A percentile compares a stretch with the other conserved stretches of the same genome.
Evolutionary conservation across 2,797 vertebrate species (phyloP).

Genomic region (Neosalanx taihuensis): DNA sequence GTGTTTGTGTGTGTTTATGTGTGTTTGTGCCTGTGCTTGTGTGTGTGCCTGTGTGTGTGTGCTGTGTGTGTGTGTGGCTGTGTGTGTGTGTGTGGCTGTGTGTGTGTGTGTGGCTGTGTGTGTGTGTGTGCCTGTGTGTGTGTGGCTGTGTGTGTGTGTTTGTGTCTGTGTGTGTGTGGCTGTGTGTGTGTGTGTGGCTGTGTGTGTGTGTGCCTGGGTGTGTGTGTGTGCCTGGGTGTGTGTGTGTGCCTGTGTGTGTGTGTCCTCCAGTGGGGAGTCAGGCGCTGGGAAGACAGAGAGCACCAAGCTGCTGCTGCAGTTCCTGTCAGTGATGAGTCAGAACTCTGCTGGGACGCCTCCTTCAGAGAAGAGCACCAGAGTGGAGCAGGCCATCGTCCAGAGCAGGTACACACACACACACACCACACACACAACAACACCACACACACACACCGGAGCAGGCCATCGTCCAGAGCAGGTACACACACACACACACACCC

Average conservation of each 20-base stretch:
- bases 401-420: conserved; percentile 77
- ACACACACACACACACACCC: background rate
- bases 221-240: conserved; percentile 36
- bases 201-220: conserved; percentile 29
- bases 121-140: conserved; percentile 12
- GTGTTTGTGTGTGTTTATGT: no score
- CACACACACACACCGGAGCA: conserved; percentile 65
- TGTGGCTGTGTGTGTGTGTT: background rate
- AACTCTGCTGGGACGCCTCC: conserved; percentile 74
- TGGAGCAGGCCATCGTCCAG: conserved; percentile 90
- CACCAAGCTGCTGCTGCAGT: conserved; percentile 90
- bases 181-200: conserved; percentile 21
- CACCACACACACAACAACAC: background rate
- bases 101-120: conserved; percentile 12
- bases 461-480: conserved; percentile 91
- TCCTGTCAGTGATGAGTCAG: conserved; percentile 92
- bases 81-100: conserved; percentile 26
- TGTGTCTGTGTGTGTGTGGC: conserved; percentile 7
- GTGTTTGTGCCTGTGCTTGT: conserved; percentile 36
- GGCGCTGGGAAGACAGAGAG: conserved; percentile 94
- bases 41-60: no score
- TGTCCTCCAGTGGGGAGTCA: conserved; percentile 81
- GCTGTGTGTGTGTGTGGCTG: conserved; percentile 27
- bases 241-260: conserved; percentile 19
- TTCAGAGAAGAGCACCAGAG: conserved; percentile 76